Percentiles rank a stretch among this genome's conserved stretches.
These are phyloP conservation scores for Tringa solitaria DNA, from an alignment of 2,113 vertebrate species.

Conservation along the genomic window DNA sequence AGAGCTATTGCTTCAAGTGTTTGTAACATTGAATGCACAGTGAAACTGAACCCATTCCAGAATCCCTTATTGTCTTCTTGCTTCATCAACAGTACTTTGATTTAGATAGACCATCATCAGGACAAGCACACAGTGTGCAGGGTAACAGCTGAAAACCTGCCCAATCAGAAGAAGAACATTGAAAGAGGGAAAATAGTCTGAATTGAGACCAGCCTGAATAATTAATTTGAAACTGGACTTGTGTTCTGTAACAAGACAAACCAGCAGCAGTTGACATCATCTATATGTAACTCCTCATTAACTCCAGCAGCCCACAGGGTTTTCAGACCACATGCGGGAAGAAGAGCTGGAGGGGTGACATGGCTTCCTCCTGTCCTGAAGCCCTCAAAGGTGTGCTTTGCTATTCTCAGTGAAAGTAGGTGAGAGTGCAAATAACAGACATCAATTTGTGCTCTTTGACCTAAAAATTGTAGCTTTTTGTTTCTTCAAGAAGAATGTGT, in stretches of 20 bases:
- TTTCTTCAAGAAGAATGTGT: conserved; percentile 23
- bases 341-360: neutral
- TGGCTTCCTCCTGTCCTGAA: neutral
- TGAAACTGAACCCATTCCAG: neutral
- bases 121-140: neutral
- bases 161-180: neutral
- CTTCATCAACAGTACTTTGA: neutral
- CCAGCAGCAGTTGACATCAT: neutral
- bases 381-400: neutral
- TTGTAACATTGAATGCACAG: neutral
- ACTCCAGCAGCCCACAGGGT: neutral
- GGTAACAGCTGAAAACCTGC: neutral
- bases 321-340: neutral
- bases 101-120: neutral
- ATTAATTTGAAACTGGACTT: neutral
- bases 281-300: neutral
- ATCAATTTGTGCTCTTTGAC: neutral
- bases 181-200: neutral
- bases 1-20: neutral
- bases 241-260: neutral
- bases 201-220: neutral
- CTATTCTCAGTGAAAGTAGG: neutral
- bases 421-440: neutral
- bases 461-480: neutral
- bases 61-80: neutral